Evolutionary conservation across 2,113 vertebrate genomes (phyloP), one percentile per base, ranked within the genome.

Genomic region (Acanthisitta chloris): DNA sequence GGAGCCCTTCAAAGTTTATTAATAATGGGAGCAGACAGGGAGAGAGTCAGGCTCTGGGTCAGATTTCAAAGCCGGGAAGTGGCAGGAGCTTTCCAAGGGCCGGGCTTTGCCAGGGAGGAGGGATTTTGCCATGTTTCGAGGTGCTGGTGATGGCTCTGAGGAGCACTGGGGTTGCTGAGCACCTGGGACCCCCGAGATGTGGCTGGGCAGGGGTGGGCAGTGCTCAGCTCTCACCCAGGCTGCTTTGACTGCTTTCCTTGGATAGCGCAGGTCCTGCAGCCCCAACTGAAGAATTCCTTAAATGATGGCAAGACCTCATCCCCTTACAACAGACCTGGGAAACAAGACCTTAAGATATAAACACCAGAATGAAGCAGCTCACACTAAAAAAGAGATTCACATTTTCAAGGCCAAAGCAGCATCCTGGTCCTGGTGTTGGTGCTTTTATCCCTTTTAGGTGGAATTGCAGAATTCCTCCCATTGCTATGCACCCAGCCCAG

Each of bases 1-100:
- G 96, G 96, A 96, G 93, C 92, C 95, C 95, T 97, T 97, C 97
- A 91, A 96, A 95, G 96, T 97, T 96, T 97, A 97, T 97, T 97
- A 97, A 97, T 97, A 96, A 97, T 91, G 92, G 96, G 95, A 96
- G 83, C 91, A 96, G 97, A 97, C 95, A 96, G 93, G 91, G 95
- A 93, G 80, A 89, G 94, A 88, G 95, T 88, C 34, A 20, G 78
- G 76, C 84, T 91, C 95, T 94, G 94, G 92, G 97, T 97, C 92
- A 92, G 94, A 92, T 97, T 97, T 97, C 96, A 94, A 96, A 96
- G 97, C 97, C 24, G 26, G 90, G 73, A 95, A 89, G 94, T n/a
- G 93, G 89, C 93, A 86, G 78, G 59, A 92, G 72, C 72, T 96
- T 90, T 88, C 82, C 48, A 17, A 95, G 42, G 16, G 59, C 45